phyloP scores from a whole-genome alignment of 1,140 invertebrate species.

The Drosophila guanche region DNA sequence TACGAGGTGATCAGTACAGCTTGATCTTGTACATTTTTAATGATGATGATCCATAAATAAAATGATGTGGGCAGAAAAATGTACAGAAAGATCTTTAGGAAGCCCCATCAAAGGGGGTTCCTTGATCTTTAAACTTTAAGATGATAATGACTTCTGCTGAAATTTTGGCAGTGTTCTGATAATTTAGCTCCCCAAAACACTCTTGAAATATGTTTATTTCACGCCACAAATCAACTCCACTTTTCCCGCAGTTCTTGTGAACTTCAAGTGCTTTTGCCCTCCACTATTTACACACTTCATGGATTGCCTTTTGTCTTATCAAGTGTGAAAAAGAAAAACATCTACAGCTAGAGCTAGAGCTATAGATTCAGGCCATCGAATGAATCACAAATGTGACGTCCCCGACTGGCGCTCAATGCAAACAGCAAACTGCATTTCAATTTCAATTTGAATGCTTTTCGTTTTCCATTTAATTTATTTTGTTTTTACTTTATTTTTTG shows the following conservation, averaged over 20 bases:
- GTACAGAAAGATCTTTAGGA: too few species aligned
- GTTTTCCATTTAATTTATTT: conserved; percentile 5
- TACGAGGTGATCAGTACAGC: background rate
- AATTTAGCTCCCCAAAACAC: background rate
- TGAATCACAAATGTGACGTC: conserved; percentile 30
- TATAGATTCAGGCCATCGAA: conserved; percentile 12
- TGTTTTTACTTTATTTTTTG: conserved; percentile 36
- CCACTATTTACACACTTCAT: conserved; percentile 11
- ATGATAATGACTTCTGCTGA: too few species aligned
- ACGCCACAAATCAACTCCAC: background rate
- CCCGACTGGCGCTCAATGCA: conserved; percentile 35
- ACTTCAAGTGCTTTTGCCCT: background rate
- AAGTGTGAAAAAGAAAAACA: background rate
- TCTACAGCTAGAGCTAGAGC: background rate
- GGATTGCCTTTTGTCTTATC: conserved; percentile 8
- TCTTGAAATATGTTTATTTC: background rate
- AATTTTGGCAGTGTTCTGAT: too few species aligned
- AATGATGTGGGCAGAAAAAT: background rate
- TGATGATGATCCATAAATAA: background rate
- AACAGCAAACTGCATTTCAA: conserved; percentile 49
- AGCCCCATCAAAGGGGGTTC: too few species aligned
- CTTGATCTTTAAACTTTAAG: too few species aligned
- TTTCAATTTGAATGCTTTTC: conserved; percentile 46
- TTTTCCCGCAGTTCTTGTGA: conserved; percentile 1
- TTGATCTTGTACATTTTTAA: background rate